These are phyloP conservation scores for Eupithecia inturbata DNA, from an alignment of 2,888 invertebrate species.

Conservation along the genomic window DNA sequence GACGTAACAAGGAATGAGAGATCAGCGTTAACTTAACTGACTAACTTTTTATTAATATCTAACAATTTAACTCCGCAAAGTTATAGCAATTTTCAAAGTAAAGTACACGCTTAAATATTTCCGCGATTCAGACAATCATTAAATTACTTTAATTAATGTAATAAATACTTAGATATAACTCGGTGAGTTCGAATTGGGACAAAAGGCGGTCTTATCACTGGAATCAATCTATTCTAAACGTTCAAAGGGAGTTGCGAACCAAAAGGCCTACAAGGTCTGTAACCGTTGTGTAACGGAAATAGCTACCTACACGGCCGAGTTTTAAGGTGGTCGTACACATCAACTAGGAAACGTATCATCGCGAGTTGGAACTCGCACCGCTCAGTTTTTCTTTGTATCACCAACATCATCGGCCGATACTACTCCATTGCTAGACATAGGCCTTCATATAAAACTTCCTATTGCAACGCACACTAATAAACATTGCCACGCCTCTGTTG, in stretches of 20 bases:
- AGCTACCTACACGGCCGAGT: background rate
- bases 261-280: constrained; percentile 17
- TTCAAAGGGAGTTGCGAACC: constrained; percentile 24
- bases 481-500: no score
- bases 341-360: background rate
- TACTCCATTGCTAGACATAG: no score
- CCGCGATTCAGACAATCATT: constrained; percentile 10
- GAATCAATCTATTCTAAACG: constrained; percentile 32
- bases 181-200: constrained; percentile 17
- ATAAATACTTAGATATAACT: constrained; percentile 27
- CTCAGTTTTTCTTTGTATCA: background rate
- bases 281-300: background rate
- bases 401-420: no score
- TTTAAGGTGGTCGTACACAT: background rate
- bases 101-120: constrained; percentile 14
- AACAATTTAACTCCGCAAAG: constrained; percentile 10
- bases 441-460: no score
- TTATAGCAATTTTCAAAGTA: constrained; percentile 5
- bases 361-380: background rate
- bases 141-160: constrained; percentile 31
- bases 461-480: no score
- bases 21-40: background rate
- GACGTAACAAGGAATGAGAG: background rate
- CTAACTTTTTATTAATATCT: constrained; percentile 4
- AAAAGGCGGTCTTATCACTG: constrained; percentile 30